Base-by-base conservation (phyloP, 1,140 invertebrate genomes). In the Sinonovacula constricta region DNA sequence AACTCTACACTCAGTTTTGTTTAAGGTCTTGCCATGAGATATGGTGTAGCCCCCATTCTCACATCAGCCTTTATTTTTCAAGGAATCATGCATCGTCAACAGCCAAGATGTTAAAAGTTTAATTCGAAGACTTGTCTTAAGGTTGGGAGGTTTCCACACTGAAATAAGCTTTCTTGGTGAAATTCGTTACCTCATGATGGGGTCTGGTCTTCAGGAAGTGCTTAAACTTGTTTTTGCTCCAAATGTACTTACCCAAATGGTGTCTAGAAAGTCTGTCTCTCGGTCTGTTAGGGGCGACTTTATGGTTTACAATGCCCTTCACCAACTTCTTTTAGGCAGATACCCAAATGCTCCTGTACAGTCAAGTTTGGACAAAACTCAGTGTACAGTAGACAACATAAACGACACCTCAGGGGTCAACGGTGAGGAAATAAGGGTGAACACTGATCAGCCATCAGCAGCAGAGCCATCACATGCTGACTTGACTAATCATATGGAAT, bases 1-100 rank as follows among this genome's bases (percentile, higher is more conserved):
- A 84, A 83, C 45, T 88, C 85, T 5, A 88, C 85, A 45, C 66
- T 87, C 18, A 88, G 45, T 71, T 15, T 86, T 84, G 79, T 87
- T 15, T 65, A 39, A n/a, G 39, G 39, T 15, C 63, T 85, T 36
- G 77, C 81, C 24, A 36, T 33, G 36, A 60, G 56, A n/a, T 49
- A 77, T 12, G 39, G 34, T 18, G 60, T 54, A 22, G 79, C 69
- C 18, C 80, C 83, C 51, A 31, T 87, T 2, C 5, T 86, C 12
- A 84, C 84, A 26, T 85, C 84, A 53, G 82, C 85, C 39, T 80
- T 49, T 79, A 12, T 86, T 65, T n/a, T 82, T 54, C 68, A 88
- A 86, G 70, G 77, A 82, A 12, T 22, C 71, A 7, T 68, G 15
- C 34, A 81, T 80, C n/a, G 57, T 82, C 18, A 15, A 15, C 18